Base-by-base conservation (phyloP, 2,797 vertebrate genomes). In the Alca torda region DNA sequence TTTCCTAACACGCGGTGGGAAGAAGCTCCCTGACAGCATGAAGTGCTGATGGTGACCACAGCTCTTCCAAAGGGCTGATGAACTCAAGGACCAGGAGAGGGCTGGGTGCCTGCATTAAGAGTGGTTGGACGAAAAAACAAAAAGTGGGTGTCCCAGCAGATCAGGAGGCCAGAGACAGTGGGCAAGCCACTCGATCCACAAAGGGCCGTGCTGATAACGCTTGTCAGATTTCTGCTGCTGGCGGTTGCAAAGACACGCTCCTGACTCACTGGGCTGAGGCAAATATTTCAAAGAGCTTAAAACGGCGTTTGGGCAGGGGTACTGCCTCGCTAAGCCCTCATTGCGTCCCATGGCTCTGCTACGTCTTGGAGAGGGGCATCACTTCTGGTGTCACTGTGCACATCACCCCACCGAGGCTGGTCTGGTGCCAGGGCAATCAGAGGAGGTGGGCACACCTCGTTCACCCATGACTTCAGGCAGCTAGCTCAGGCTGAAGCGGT, bases 211-310 rank as follows among this genome's bases (percentile, higher is more conserved):
- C 50, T 68, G 33, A 61, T n/a, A 3, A 0, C 1, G 6, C 59
- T 82, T 35, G 39, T 60, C 45, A 43, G 20, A 35, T 43, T 82
- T 45, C 70, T 92, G 30, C 54, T 67, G 46, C 37, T n/a, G 45
- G 65, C 1, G 1, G 30, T 14, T 79, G 43, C 56, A 75, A 37
- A 64, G 57, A 57, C 35, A 9, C 0, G 0, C 35, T 81, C 54
- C 35, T 4, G 4, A 25, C 13, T 67, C 69, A 26, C 33, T 8
- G 23, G 31, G 28, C 70, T 57, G 16, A 76, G 26, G 59, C 18
- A 87, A 73, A 73, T 1, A 6, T 69, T 69, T 68, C 21, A n/a
- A 45, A 61, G 53, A 84, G 24, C 33, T 80, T 79, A 31, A 83
- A 76, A 64, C 41, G 2, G 41, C 4, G 3, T 41, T 39, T 87